These are phyloP conservation scores for Biston stratarius DNA, from an alignment of 2,888 invertebrate genomes.

Conservation along the genomic window DNA sequence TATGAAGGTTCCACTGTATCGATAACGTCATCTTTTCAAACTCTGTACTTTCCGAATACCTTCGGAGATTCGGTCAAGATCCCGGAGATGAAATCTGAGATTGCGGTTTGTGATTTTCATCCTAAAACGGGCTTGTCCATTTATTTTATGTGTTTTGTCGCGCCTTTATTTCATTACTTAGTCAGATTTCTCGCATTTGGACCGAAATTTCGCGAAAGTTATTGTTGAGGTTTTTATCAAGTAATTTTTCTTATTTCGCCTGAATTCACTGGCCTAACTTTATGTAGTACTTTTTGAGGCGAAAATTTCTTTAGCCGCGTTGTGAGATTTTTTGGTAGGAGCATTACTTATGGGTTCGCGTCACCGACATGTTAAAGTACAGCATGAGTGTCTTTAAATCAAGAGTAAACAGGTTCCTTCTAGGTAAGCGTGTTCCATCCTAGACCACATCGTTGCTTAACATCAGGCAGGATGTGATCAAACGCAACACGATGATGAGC, in stretches of 20 bases:
- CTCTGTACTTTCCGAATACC: background rate
- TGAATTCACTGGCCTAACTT: no score
- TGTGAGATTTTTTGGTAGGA: no score
- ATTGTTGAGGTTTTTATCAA: slow-evolving; percentile 7
- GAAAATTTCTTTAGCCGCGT: no score
- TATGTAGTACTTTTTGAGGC: no score
- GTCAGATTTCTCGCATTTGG: slow-evolving; percentile 27
- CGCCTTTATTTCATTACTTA: slow-evolving; percentile 34
- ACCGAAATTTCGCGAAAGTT: slow-evolving; percentile 11
- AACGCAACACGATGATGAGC: no score
- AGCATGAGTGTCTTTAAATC: no score
- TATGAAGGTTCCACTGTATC: slow-evolving; percentile 15
- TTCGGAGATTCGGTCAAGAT: slow-evolving; percentile 23
- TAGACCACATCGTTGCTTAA: no score
- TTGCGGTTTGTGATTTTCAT: slow-evolving; percentile 36
- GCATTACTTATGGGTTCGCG: no score
- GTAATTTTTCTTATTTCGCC: background rate
- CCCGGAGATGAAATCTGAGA: slow-evolving; percentile 41
- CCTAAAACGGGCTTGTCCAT: slow-evolving; percentile 34
- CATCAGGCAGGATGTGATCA: no score
- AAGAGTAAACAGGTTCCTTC: no score
- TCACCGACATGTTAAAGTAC: no score
- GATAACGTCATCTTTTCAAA: slow-evolving; percentile 23
- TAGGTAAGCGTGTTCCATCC: no score
- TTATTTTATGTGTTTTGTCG: slow-evolving; percentile 35